A percentile compares a stretch with the other conserved stretches of the same genome.
phyloP scores from a whole-genome alignment of 2,797 vertebrate genomes.

The Saxicola maurus region DNA sequence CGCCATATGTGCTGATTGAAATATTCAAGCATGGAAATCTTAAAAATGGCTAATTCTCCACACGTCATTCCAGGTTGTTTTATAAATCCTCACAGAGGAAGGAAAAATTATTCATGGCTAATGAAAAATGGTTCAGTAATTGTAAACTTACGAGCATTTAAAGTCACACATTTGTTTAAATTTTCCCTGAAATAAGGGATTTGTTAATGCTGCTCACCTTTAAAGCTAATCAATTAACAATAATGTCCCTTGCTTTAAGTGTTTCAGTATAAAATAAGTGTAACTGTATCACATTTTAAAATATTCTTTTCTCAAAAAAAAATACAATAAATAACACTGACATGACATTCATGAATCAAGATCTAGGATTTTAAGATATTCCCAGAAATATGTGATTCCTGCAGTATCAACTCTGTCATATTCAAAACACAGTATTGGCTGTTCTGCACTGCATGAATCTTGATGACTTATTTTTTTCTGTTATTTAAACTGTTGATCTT shows the following conservation, averaged over 20 bases:
- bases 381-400: neutral
- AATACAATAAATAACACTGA: neutral
- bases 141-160: slow-evolving; percentile 35
- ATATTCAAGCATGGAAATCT: slow-evolving; percentile 53
- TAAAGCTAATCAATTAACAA: slow-evolving; percentile 9
- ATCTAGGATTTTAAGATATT: neutral
- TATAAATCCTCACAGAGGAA: slow-evolving; percentile 34
- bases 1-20: slow-evolving; percentile 11
- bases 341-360: neutral
- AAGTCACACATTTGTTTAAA: slow-evolving; percentile 30
- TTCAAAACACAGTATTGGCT: neutral
- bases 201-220: neutral
- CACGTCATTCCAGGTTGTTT: slow-evolving; percentile 28
- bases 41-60: slow-evolving; percentile 43
- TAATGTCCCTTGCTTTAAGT: neutral
- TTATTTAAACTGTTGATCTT: neutral
- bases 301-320: neutral
- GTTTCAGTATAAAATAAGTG: neutral
- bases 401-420: neutral
- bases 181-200: neutral
- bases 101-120: slow-evolving; percentile 25
- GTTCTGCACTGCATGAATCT: neutral
- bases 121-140: slow-evolving; percentile 45
- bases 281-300: neutral
- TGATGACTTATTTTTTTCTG: neutral